Percentiles rank a stretch among this genome's conserved stretches.
phyloP scores from a whole-genome alignment of 2,113 vertebrate genomes.

The Boulengeromyrus knoepffleri region DNA sequence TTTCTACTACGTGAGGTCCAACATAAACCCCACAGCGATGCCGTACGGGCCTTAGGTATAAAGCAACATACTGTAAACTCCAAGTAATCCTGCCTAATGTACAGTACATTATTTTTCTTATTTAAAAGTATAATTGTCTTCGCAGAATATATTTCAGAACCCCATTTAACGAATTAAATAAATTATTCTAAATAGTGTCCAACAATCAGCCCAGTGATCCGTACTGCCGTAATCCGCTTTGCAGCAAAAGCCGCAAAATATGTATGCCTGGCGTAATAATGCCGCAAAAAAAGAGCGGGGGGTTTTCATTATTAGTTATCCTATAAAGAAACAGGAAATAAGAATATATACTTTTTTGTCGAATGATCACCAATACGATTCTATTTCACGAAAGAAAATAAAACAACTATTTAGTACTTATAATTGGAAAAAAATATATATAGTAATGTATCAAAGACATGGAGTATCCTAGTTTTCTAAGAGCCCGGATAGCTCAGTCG shows the following conservation, averaged over 20 bases:
- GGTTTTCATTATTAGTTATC: neutral
- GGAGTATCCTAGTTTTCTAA: neutral
- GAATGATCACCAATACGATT: neutral
- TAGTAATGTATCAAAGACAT: neutral
- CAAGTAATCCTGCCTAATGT: neutral
- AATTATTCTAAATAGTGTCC: neutral
- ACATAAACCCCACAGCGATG: conserved; percentile 14
- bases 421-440: neutral
- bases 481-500: conserved; percentile 84
- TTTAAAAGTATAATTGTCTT: neutral
- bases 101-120: neutral
- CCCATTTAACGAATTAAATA: neutral
- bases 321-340: neutral
- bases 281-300: neutral
- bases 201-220: neutral
- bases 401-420: neutral
- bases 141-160: neutral
- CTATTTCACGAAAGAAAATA: neutral
- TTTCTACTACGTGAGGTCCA: neutral
- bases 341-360: neutral
- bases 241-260: neutral
- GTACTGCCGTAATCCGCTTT: neutral
- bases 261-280: neutral
- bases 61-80: neutral
- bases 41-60: conserved; percentile 4